Conservation (phyloP, 2,113 vertebrate species). For the Dicentrarchus labrax region DNA sequence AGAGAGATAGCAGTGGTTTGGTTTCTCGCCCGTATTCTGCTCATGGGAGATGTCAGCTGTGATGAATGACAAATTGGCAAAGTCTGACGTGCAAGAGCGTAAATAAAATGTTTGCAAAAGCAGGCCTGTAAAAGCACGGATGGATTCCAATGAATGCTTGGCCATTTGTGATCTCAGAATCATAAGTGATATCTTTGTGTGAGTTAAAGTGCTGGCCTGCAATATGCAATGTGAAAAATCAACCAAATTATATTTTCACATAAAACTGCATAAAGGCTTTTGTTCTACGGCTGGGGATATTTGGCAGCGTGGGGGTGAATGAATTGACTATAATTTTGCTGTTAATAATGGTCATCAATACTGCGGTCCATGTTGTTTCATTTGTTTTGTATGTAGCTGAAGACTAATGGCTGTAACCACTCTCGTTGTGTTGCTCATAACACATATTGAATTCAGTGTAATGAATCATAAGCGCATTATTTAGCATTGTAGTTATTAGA, state of each 20-base stretch:
- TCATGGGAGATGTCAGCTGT: conserved; percentile 23
- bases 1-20: background rate
- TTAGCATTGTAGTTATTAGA: background rate
- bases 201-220: conserved; percentile 9
- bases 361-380: background rate
- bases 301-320: background rate
- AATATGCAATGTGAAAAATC: conserved; percentile 18
- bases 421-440: background rate
- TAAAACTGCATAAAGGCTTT: background rate
- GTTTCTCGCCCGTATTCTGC: background rate
- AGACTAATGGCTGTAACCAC: background rate
- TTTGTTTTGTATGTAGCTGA: background rate
- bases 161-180: background rate
- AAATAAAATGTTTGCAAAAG: conserved; percentile 23
- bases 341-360: background rate
- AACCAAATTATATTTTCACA: conserved; percentile 3
- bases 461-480: background rate
- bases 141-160: background rate
- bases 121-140: conserved; percentile 7
- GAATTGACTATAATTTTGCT: background rate
- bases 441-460: background rate
- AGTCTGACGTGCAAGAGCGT: background rate
- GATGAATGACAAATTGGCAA: conserved; percentile 17
- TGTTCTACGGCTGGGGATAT: background rate
- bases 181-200: background rate